These are phyloP conservation scores for Stenurella melanura DNA, from an alignment of 2,888 invertebrate genomes.

Conservation along the genomic window DNA sequence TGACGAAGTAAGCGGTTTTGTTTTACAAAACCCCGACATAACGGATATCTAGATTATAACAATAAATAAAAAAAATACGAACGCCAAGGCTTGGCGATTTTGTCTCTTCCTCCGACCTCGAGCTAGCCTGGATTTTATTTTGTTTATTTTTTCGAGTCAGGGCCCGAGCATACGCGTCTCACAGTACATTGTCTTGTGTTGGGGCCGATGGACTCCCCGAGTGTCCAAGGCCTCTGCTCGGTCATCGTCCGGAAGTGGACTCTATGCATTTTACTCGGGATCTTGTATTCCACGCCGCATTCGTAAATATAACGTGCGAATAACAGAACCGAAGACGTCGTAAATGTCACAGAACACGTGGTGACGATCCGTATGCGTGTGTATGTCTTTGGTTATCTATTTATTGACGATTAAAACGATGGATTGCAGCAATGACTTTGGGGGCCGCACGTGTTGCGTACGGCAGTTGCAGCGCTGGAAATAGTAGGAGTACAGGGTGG, in stretches of 20 bases:
- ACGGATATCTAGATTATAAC: not conserved
- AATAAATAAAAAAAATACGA: not conserved
- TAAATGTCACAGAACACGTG: slow-evolving; percentile 40
- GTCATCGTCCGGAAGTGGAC: slow-evolving; percentile 63
- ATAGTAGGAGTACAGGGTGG: slow-evolving; percentile 7
- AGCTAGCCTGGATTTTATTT: slow-evolving; percentile 43
- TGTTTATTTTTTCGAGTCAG: slow-evolving; percentile 32
- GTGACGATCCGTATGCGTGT: not conserved
- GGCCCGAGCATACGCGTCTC: slow-evolving; percentile 28
- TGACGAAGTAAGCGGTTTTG: not conserved
- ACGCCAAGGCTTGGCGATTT: not conserved
- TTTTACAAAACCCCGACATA: not conserved
- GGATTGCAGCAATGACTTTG: slow-evolving; percentile 15
- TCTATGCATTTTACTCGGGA: slow-evolving; percentile 50
- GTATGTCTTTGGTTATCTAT: not conserved
- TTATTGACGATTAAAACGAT: slow-evolving; percentile 10
- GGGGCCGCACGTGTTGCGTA: slow-evolving; percentile 25
- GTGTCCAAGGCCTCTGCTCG: slow-evolving; percentile 62
- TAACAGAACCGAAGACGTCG: slow-evolving; percentile 1
- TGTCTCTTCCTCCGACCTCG: slow-evolving; percentile 38
- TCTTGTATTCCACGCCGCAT: slow-evolving; percentile 12
- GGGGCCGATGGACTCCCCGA: slow-evolving; percentile 64
- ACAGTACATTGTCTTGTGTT: slow-evolving; percentile 58
- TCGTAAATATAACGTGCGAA: slow-evolving; percentile 12
- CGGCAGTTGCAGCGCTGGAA: slow-evolving; percentile 5